Base-by-base conservation (phyloP, 2,888 invertebrate species). In the Bhutanitis thaidina region DNA sequence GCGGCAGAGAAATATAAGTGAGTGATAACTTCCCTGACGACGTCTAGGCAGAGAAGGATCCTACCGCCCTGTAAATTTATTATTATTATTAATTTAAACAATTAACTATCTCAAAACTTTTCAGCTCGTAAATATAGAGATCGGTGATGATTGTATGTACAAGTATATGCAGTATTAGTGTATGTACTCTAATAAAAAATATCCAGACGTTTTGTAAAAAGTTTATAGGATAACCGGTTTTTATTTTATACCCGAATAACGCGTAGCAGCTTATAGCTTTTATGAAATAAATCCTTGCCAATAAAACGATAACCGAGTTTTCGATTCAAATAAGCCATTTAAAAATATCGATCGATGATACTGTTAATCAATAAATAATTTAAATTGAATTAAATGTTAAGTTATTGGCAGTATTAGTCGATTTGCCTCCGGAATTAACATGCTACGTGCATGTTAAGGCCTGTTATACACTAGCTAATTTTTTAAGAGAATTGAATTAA, bases 341-440 rank as follows among this genome's bases (percentile, higher is more conserved):
- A 16, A 37, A 48, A 34, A 48, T 32, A 48, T 40, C 35, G 39
- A 8, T 29, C 29, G 38, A 29, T 29, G 40, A 14, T 40, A 41
- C 40, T 25, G 48, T 48, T 41, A 48, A 48, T 40, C 16, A 35
- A 41, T 48, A 46, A 46, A 39, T 46, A 30, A 39, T 14, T 39
- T 46, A 41, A 40, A 47, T 40, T 47, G n/a, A 48, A 41, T 41
- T 16, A 15, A 48, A 48, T 48, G 35, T 41, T 41, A 41, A 47
- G 32, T 35, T 39, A 48, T 41, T 41, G 41, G 40, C 27, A 29
- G 16, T 27, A 41, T 41, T 48, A 35, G 41, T 41, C 41, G 35
- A 29, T 48, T 48, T 41, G 41, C 40, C 40, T 47, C 47, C 38
- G 47, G 47, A 27, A 40, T 47, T 47, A 40, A 47, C 40, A 40